A percentile compares a stretch with the other conserved stretches of the same genome.
These are phyloP conservation scores for Pilophorus perplexus DNA, from an alignment of 2,888 invertebrate species.

Conservation along the genomic window DNA sequence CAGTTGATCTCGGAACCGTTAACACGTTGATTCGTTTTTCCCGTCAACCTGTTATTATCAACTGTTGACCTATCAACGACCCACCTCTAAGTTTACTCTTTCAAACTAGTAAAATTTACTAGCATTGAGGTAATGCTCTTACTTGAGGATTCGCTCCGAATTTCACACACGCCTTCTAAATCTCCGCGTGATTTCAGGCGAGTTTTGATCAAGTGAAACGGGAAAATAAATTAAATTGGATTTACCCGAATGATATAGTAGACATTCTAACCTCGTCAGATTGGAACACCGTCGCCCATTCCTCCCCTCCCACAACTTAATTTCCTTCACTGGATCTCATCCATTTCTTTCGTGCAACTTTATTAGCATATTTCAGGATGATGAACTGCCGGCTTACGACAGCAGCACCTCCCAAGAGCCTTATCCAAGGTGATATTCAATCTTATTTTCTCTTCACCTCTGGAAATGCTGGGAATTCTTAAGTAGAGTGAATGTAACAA, in stretches of 20 bases:
- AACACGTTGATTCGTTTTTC: too few relatives aligned
- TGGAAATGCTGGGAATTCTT: background rate
- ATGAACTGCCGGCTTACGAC: constrained; percentile 19
- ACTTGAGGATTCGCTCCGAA: too few relatives aligned
- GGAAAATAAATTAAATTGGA: background rate
- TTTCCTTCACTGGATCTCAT: constrained; percentile 26
- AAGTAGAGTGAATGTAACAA: too few relatives aligned
- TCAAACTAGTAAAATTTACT: too few relatives aligned
- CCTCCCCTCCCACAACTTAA: constrained; percentile 13
- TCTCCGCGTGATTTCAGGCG: background rate
- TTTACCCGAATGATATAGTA: constrained; percentile 1
- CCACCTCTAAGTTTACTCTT: too few relatives aligned
- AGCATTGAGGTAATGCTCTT: too few relatives aligned
- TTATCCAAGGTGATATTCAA: constrained; percentile 24
- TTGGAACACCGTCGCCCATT: constrained; percentile 12
- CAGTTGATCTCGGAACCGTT: too few relatives aligned
- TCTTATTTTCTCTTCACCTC: constrained; percentile 31
- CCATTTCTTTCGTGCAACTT: constrained; percentile 33
- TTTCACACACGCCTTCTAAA: too few relatives aligned
- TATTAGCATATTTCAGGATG: constrained; percentile 33
- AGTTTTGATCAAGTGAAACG: background rate
- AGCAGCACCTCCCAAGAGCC: background rate
- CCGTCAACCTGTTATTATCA: too few relatives aligned
- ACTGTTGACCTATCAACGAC: too few relatives aligned
- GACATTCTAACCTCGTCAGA: constrained; percentile 6